Evolutionary conservation across 2,797 vertebrate species (phyloP).

Genomic region (Lacerta bilineata): DNA sequence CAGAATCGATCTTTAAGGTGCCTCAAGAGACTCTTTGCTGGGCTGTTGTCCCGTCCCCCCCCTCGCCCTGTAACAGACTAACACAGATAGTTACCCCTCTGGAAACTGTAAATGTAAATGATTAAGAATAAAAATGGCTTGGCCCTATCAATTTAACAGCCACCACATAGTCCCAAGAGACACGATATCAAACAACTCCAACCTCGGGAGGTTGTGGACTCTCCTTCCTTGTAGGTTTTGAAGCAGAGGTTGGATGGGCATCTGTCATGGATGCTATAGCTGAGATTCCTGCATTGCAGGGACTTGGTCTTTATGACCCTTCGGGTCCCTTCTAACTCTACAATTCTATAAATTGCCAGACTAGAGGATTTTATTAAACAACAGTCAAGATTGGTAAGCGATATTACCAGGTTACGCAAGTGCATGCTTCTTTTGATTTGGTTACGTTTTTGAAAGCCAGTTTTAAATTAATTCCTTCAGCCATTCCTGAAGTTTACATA

Average conservation of each 20-base stretch:
- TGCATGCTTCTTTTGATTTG: not conserved
- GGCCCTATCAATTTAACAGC: not conserved
- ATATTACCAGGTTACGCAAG: constrained; percentile 15
- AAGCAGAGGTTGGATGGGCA: no score
- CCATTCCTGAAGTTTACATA: not conserved
- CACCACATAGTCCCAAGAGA: not conserved
- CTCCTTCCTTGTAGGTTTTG: no score
- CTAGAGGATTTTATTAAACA: not conserved
- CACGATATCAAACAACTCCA: not conserved
- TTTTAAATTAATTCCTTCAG: not conserved
- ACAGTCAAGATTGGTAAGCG: not conserved
- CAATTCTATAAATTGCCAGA: not conserved
- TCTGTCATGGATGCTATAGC: no score
- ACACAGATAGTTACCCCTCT: not conserved
- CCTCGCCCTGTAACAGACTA: no score
- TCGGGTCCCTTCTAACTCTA: no score
- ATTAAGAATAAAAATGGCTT: not conserved
- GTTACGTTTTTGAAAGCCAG: not conserved
- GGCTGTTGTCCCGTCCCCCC: not conserved
- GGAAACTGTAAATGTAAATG: not conserved
- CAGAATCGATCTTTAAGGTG: not conserved
- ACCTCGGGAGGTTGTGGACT: no score
- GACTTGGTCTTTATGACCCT: no score
- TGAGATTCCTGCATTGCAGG: no score
- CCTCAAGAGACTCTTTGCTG: not conserved